phyloP scores from a whole-genome alignment of 1,140 invertebrate genomes.

The Drosophila nannoptera region DNA sequence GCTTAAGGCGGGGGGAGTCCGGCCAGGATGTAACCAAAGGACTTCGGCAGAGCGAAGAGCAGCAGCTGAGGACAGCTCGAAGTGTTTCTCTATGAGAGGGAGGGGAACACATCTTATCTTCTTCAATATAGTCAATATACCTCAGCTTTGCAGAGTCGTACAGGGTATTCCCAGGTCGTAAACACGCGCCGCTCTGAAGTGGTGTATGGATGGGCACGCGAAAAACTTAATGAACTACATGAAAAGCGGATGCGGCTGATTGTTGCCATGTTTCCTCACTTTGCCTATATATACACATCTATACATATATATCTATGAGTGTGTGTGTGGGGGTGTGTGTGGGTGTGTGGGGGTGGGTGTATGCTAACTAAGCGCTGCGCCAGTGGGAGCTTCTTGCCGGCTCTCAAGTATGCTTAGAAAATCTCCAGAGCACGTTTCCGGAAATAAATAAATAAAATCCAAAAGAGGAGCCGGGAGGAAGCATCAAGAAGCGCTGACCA shows the following conservation, averaged over 20 bases:
- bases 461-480: constrained; percentile 7
- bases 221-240: constrained; percentile 70
- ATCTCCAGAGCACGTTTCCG: constrained; percentile 77
- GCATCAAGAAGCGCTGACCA: background rate
- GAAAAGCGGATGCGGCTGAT: constrained; percentile 51
- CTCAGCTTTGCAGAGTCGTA: too few relatives aligned
- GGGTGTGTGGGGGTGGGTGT: too few relatives aligned
- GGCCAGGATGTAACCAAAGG: too few relatives aligned
- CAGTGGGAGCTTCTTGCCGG: constrained; percentile 22
- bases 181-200: constrained; percentile 15
- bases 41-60: too few relatives aligned
- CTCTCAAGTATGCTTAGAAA: constrained; percentile 55
- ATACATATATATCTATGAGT: constrained; percentile 32
- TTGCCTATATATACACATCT: constrained; percentile 4
- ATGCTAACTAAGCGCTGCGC: constrained; percentile 51
- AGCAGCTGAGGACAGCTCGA: too few relatives aligned
- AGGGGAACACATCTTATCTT: too few relatives aligned
- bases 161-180: constrained; percentile 11
- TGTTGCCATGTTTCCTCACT: constrained; percentile 24
- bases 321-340: constrained; percentile 16
- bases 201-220: constrained; percentile 34
- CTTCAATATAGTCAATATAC: background rate
- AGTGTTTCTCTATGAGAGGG: too few relatives aligned
- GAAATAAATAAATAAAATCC: constrained; percentile 77
- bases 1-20: too few relatives aligned